Evolutionary conservation across 2,113 vertebrate species (phyloP).

Genomic region (Lates calcarifer): DNA sequence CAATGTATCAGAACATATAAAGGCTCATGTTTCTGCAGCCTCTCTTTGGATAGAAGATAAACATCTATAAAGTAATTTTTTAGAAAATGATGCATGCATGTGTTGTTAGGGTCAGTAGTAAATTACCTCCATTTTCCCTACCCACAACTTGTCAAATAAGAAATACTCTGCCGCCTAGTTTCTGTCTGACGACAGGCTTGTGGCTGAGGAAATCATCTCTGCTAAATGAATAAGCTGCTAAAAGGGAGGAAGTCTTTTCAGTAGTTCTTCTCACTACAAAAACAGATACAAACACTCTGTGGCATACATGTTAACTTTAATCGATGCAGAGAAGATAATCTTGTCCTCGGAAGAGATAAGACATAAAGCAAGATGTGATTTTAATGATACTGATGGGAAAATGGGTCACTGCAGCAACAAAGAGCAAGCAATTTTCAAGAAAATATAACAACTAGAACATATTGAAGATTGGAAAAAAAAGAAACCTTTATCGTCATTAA

Average conservation of each 20-base stretch:
- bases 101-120: neutral
- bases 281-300: neutral
- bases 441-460: conserved; percentile 1
- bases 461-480: conserved; percentile 6
- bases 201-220: neutral
- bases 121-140: neutral
- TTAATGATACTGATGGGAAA: conserved; percentile 45
- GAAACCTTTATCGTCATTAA: neutral
- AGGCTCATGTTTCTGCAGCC: neutral
- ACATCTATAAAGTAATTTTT: no score
- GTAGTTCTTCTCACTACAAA: neutral
- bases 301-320: conserved; percentile 16
- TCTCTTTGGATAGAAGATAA: no score
- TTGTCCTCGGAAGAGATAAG: conserved; percentile 55
- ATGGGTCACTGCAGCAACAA: conserved; percentile 40
- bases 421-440: neutral
- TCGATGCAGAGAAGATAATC: conserved; percentile 56
- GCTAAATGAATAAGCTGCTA: neutral
- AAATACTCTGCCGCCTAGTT: neutral
- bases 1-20: neutral
- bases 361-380: conserved; percentile 39
- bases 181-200: neutral
- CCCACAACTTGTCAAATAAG: neutral
- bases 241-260: neutral
- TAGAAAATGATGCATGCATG: no score